Base-by-base conservation (phyloP, 2,797 vertebrate species). In the Hoplostethus atlanticus region DNA sequence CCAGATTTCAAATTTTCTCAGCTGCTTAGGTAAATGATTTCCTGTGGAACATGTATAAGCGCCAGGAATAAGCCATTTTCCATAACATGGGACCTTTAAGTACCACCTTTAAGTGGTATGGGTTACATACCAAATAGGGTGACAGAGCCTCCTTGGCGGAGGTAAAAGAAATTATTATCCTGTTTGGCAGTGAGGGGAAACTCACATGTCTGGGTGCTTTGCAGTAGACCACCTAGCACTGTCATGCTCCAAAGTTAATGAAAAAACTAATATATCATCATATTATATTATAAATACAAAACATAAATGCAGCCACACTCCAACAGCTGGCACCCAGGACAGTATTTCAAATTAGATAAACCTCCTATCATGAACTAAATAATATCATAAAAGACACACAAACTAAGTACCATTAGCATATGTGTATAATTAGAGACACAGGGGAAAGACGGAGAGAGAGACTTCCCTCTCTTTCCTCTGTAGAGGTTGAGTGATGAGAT, bases 401-500 rank as follows among this genome's bases (percentile, higher is more conserved):
- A 77, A 78, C 56, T 13, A 53, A 25, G 8, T 50, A 65, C 31
- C 50, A 80, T 82, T 70, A 56, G 52, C 68, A 71, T 30, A 12
- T 48, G 48, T 72, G 73, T 68, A 73, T 82, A 81, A 89, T 80
- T 73, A 81, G 71, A 68, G 61, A 47, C 68, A 60, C 62, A 67
- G 65, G 81, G 76, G 62, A 53, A 34, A 46, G 68, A 36, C 5
- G 15, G 4, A 21, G 62, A 38, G 63, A 64, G 36, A 76, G 70
- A 74, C 63, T 63, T 74, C 28, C 46, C 59, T 79, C 52, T 64
- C 28, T 68, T 61, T 70, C 28, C 64, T 73, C 50, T 61, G 77
- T 28, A 42, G 73, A 85, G 68, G 74, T 69, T 80, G 88, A 87
- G 68, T 78, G 87, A 77, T 83, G 83, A 86, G 90, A 94, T 91